Percentiles rank a stretch among this genome's conserved stretches.
phyloP scores from a whole-genome alignment of 2,113 vertebrate genomes.

The Eidolon helvum region DNA sequence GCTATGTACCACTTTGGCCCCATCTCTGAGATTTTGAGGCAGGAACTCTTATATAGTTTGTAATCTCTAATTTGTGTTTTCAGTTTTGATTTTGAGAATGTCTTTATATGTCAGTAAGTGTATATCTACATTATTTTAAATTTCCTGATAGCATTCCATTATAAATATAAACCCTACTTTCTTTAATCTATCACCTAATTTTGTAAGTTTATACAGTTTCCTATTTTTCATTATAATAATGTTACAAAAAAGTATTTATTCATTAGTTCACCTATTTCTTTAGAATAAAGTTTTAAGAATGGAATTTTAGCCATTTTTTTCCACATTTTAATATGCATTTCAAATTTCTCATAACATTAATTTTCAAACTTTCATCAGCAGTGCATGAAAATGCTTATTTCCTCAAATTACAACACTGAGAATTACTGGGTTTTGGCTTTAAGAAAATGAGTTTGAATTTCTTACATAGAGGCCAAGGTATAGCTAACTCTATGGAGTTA shows the following conservation, averaged over 20 bases:
- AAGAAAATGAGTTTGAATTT: background rate
- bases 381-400: background rate
- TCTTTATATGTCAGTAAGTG: background rate
- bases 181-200: background rate
- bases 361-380: background rate
- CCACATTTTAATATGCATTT: background rate
- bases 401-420: background rate
- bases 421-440: background rate
- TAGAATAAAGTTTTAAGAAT: background rate
- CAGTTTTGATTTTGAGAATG: background rate
- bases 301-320: background rate
- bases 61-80: background rate
- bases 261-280: background rate
- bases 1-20: background rate
- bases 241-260: background rate
- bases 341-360: background rate
- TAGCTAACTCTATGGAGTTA: background rate
- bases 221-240: background rate
- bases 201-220: background rate
- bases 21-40: background rate
- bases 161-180: background rate
- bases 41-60: background rate
- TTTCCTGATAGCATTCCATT: background rate
- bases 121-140: background rate
- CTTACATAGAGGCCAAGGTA: background rate